A percentile compares a stretch with the other conserved stretches of the same genome.
phyloP scores from a whole-genome alignment of 2,113 vertebrate species.

The Tetrax tetrax region DNA sequence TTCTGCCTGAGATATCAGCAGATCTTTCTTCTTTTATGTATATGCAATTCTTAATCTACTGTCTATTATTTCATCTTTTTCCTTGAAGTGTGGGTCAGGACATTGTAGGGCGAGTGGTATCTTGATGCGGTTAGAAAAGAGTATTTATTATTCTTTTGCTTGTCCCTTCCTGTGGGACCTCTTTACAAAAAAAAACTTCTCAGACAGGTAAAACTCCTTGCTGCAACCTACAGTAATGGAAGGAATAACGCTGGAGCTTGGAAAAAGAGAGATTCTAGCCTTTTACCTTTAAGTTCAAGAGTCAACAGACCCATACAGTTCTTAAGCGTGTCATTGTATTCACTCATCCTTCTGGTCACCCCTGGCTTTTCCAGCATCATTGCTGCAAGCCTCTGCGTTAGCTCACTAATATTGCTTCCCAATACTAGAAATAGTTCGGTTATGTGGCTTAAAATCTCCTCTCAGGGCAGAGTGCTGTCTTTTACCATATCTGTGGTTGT shows the following conservation, averaged over 20 bases:
- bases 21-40: background rate
- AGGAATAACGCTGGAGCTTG: background rate
- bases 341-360: background rate
- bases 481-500: fast-evolving
- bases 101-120: background rate
- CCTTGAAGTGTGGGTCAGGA: background rate
- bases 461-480: background rate
- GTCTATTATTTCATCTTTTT: background rate
- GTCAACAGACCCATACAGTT: background rate
- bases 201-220: background rate
- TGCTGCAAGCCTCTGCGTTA: background rate
- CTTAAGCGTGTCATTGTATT: background rate
- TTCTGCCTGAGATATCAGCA: background rate
- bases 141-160: background rate
- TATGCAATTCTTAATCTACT: background rate
- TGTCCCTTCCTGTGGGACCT: background rate
- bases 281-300: background rate
- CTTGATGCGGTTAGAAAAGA: background rate
- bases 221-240: background rate
- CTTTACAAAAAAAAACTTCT: background rate
- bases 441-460: background rate
- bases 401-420: background rate
- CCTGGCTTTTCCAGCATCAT: background rate
- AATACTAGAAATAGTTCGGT: background rate
- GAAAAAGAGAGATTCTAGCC: background rate